Base-by-base conservation (phyloP, 2,797 vertebrate species). In the Mergus octosetaceus region DNA sequence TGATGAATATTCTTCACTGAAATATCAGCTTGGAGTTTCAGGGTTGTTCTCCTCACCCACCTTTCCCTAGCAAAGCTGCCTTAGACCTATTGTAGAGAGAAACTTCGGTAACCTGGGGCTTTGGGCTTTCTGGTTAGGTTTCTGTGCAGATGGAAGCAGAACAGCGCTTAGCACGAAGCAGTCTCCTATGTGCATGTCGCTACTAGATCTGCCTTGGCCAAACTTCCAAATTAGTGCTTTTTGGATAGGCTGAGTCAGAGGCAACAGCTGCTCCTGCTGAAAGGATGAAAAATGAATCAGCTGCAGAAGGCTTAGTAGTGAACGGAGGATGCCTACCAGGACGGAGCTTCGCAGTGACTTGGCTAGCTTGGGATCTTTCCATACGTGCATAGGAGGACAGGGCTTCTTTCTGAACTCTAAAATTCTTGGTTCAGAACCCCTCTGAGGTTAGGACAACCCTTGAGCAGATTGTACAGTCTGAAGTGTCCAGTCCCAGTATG, bases 201-300 rank as follows among this genome's bases (percentile, higher is more conserved):
- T 89, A 14, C 83, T 82, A 43, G 36, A 64, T 94, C 77, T 85
- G 87, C 68, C 57, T 91, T 71, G 57, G 74, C 86, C 80, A 58
- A 77, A 70, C 58, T 90, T 95, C 94, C 88, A 90, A 87, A 90
- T 95, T 64, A 62, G 81, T 90, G 43, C 38, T 24, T 90, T 71
- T 80, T 79, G 84, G 68, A 54, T 69, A 74, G 85, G 68, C 69
- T 94, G 91, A 95, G 77, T 94, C 91, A 95, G 80, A 93, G 86
- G 81, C 80, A 93, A 43, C 84, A 94, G 90, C 93, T 73, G 93
- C 85, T 95, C 85, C 89, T 93, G 82, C 79, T 92, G 86, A 69
- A 85, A 89, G 69, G 75, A 66, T 87, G 86, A 92, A 77, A 94
- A 94, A 90, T 87, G 30, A 93, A 58, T 90, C n/a, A 2, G 41